Base-by-base conservation (phyloP, 2,113 vertebrate species). In the Neomonachus schauinslandi region DNA sequence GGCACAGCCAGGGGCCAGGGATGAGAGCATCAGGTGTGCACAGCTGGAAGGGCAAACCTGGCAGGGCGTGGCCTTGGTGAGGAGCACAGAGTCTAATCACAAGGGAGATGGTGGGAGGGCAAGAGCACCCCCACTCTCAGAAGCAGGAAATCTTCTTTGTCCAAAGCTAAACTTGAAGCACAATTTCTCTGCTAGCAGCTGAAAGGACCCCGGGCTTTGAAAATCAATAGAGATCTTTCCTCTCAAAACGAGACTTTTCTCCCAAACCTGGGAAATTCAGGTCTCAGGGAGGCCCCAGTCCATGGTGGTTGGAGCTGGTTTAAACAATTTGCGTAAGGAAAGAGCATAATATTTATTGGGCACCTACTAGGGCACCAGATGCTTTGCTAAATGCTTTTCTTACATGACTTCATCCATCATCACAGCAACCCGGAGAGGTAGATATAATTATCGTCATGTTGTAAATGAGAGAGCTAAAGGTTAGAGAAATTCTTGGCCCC, bases 81-180 rank as follows among this genome's bases (percentile, higher is more conserved):
- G 53, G 24, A 80, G 39, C 5, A 7, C 12, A 39, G 1, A 85
- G 31, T 51, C 18, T 49, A 33, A 6, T 31, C 19, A 12, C 11
- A 51, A 8, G 28, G 16, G 13, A 46, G 19, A 46, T 28, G 16
- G 1, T 46, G 10, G 12, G 21, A 51, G 51, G 39, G 33, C 22
- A 28, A 65, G 49, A 39, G 18, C 21, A 26, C 36, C 8, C 33
- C 69, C 0, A 0, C 26, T 55, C 16, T 77, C 1, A 5, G 63
- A 16, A 87, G 39, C 13, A 86, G 28, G 11, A 84, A 69, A 36
- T 33, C 46, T 57, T 51, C 49, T 61, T 51, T 83, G 72, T 5
- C 67, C 57, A 46, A 81, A 92, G 59, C n/a, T 82, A 79, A 86
- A 65, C 36, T 13, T 77, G 67, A 82, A 93, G 39, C 39, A 65